Conservation (phyloP, 2,888 invertebrate genomes). For the Eupithecia tripunctaria region DNA sequence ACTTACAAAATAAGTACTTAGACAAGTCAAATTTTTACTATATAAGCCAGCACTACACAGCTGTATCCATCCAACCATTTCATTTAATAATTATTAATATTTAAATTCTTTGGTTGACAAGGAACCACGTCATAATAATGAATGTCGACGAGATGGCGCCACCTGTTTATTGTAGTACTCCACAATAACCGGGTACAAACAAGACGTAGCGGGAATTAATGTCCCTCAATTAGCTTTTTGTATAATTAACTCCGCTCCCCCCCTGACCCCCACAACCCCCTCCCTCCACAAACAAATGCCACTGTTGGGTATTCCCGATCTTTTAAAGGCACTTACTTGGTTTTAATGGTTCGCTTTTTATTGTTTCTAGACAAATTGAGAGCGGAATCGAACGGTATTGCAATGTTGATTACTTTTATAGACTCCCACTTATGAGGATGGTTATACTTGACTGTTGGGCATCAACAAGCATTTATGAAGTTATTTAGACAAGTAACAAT, state of each 20-base stretch:
- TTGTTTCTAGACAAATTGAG: neutral
- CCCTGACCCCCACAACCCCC: neutral
- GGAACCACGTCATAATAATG: neutral
- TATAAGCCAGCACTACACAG: too few species aligned
- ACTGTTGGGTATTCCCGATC: neutral
- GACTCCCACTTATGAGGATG: too few species aligned
- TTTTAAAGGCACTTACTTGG: neutral
- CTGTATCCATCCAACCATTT: too few species aligned
- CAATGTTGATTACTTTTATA: neutral
- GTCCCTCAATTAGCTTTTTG: slow-evolving; percentile 4
- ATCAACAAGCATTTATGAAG: too few species aligned
- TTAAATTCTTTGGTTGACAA: too few species aligned
- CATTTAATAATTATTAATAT: too few species aligned
- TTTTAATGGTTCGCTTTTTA: neutral
- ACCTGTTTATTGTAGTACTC: neutral
- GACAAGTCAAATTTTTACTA: too few species aligned
- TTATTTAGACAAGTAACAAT: too few species aligned
- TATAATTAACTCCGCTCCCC: neutral
- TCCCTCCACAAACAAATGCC: neutral
- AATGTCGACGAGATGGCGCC: neutral
- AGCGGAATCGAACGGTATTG: neutral
- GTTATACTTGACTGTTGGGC: too few species aligned
- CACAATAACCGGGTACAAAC: neutral
- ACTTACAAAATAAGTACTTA: too few species aligned
- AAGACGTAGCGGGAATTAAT: neutral